Base-by-base conservation (phyloP, 2,888 invertebrate genomes). In the Epirrita christyi region DNA sequence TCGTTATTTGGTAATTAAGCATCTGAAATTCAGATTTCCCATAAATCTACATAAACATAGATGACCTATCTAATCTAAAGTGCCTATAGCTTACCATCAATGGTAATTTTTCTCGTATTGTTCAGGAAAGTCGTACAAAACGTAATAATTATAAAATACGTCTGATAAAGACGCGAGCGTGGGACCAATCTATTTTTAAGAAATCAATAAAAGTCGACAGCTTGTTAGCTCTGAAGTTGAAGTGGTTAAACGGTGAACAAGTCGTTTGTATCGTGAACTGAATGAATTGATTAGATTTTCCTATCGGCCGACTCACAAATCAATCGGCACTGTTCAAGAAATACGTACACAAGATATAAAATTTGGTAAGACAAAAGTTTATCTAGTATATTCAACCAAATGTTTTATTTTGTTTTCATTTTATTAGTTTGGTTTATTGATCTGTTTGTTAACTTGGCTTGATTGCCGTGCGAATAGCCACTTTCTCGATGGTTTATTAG, bases 191-290 rank as follows among this genome's bases (percentile, higher is more conserved):
- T 59, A 59, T 59, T 59, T 59, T 55, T 21, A 55, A 43, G 32
- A 59, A 59, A 59, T 59, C 59, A 36, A 59, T 59, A 59, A 13
- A 42, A 36, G 49, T 49, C 48, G 38, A 3, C 21, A 8, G 8
- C 46, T 46, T 54, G 46, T 57, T 61, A 43, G 61, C 49, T 54
- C 49, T 61, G 56, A 61, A 56, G 61, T 59, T 59, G 59, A 49
- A 43, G 29, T 54, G 27, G 44, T 15, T 38, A 32, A 42, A 42
- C 29, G 46, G 32, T 50, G 58, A 53, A 53, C 50, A 46, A 50
- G 46, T 50, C 59, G 50, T 43, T 47, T 34, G 40, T 29, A 45
- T 38, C 54, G 51, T 55, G 51, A 59, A 55, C 59, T 52, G 34
- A 38, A 37, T 54, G 36, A 43, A 44, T 49, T 59, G 59, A 53